Conservation (phyloP, 2,113 vertebrate species). For the Anarrhichthys ocellatus region DNA sequence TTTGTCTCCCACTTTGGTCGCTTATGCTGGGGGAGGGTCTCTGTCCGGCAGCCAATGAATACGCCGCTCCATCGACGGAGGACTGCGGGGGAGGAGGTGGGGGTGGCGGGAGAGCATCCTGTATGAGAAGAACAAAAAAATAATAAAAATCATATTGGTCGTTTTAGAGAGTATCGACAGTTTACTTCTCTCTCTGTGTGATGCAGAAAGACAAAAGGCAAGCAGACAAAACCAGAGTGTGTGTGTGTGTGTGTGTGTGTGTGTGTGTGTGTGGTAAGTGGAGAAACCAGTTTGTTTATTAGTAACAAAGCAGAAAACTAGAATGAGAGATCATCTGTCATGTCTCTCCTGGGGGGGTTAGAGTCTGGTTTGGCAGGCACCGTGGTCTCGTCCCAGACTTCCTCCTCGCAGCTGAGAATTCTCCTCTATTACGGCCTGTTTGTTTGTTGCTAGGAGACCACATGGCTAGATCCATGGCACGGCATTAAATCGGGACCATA, state of each 20-base stretch:
- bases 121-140: conserved; percentile 34
- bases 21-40: conserved; percentile 85
- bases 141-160: conserved; percentile 35
- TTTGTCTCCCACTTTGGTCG: conserved; percentile 90
- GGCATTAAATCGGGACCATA: conserved; percentile 75
- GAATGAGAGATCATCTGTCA: conserved; percentile 63
- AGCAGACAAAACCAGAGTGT: conserved; percentile 13
- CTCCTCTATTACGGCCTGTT: conserved; percentile 66
- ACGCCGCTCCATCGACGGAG: conserved; percentile 83
- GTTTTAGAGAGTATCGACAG: no score
- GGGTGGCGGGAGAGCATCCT: conserved; percentile 84
- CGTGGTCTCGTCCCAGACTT: conserved; percentile 45
- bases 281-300: conserved; percentile 64
- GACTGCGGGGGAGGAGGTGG: conserved; percentile 93
- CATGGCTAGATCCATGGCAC: conserved; percentile 51
- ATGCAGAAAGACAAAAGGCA: conserved; percentile 19
- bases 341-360: conserved; percentile 50
- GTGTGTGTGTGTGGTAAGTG: conserved; percentile 17
- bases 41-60: conserved; percentile 83
- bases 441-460: conserved; percentile 79
- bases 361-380: conserved; percentile 61
- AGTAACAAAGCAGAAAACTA: conserved; percentile 43
- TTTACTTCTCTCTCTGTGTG: background rate
- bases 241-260: no score
- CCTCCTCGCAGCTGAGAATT: conserved; percentile 36